A percentile compares a stretch with the other conserved stretches of the same genome.
Conservation (phyloP, 2,797 vertebrate genomes). For the Botia kubotai region DNA sequence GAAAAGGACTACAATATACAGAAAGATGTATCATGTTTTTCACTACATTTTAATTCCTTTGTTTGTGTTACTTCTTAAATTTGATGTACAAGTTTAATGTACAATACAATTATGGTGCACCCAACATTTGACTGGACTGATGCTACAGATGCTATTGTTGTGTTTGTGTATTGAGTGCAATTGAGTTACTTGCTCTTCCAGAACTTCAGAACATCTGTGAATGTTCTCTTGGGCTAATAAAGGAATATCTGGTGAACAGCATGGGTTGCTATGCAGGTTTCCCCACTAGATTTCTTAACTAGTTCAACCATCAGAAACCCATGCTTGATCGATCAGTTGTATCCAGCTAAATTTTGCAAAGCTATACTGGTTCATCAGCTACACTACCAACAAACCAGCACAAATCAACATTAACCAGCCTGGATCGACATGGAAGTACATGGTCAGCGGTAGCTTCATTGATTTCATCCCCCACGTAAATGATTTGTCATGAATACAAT, state of each 20-base stretch:
- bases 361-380: neutral
- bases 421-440: neutral
- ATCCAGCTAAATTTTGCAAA: too few relatives aligned
- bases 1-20: neutral
- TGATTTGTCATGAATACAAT: neutral
- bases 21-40: neutral
- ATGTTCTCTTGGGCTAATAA: too few relatives aligned
- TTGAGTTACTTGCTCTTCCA: neutral
- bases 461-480: neutral
- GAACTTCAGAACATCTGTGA: neutral
- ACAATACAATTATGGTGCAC: too few relatives aligned
- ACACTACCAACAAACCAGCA: neutral
- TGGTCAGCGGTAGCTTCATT: neutral
- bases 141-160: too few relatives aligned
- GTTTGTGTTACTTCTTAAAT: neutral
- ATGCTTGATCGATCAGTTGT: too few relatives aligned
- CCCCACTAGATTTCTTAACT: too few relatives aligned
- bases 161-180: too few relatives aligned
- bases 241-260: too few relatives aligned
- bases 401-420: neutral
- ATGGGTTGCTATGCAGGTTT: too few relatives aligned
- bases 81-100: neutral
- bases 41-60: neutral
- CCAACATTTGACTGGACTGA: too few relatives aligned
- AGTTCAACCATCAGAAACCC: too few relatives aligned